Conservation (phyloP, 2,113 vertebrate genomes). For the Paratilapia polleni region DNA sequence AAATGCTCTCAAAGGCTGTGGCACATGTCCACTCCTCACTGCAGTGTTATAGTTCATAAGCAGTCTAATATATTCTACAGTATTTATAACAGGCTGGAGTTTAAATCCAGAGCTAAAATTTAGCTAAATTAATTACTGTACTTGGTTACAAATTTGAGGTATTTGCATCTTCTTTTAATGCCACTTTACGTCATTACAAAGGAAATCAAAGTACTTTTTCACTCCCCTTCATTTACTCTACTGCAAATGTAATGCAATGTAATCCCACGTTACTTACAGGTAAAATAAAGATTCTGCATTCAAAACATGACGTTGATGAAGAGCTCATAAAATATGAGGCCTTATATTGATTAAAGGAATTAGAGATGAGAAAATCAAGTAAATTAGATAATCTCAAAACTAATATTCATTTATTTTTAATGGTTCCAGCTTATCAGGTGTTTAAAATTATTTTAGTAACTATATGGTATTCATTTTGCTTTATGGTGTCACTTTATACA, state of each 20-base stretch:
- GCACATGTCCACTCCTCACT: not conserved
- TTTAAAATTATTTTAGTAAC: not conserved
- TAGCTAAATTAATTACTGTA: not conserved
- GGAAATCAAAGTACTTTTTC: too few relatives aligned
- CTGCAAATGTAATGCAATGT: too few relatives aligned
- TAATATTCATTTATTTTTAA: not conserved
- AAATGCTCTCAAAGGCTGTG: not conserved
- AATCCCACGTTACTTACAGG: too few relatives aligned
- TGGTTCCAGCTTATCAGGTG: not conserved
- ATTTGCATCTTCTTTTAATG: too few relatives aligned
- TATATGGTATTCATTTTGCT: not conserved
- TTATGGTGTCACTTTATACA: too few relatives aligned
- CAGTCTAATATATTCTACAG: not conserved
- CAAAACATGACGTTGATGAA: not conserved
- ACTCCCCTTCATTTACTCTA: too few relatives aligned
- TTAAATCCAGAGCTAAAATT: not conserved
- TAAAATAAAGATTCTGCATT: not conserved
- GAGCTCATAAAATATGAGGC: too few relatives aligned
- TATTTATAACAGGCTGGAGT: not conserved
- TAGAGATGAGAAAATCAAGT: not conserved
- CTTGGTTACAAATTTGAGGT: not conserved
- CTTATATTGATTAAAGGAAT: not conserved
- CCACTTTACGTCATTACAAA: too few relatives aligned
- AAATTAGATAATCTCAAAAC: too few relatives aligned
- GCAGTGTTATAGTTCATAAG: not conserved